Conservation (phyloP, 2,797 vertebrate species). For the Lepilemur septentrionalis region DNA sequence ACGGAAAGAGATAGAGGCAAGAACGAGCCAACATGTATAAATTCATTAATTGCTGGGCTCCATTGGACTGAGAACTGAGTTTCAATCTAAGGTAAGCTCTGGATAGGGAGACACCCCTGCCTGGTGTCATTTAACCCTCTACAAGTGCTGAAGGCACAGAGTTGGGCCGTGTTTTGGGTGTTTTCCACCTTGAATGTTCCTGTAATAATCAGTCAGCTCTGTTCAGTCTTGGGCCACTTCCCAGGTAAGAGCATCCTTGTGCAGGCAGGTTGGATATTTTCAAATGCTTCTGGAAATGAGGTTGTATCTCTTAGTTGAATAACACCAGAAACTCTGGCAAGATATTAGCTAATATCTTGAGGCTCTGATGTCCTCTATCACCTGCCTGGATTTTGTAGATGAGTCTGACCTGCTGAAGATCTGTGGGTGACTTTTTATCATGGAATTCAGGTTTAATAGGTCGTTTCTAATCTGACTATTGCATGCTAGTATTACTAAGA, state of each 20-base stretch:
- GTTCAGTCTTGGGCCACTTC: not conserved
- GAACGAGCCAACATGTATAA: not conserved
- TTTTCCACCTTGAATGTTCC: not conserved
- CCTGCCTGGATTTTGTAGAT: not conserved
- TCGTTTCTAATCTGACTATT: not conserved
- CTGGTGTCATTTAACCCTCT: not conserved
- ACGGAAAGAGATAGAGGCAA: not conserved
- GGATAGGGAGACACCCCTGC: not conserved
- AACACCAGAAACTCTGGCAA: not conserved
- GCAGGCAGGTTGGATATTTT: not conserved
- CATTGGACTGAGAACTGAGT: not conserved
- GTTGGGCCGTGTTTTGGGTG: not conserved
- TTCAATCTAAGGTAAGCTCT: not conserved
- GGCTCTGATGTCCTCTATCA: not conserved
- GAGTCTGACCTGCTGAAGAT: not conserved
- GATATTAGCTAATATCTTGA: not conserved
- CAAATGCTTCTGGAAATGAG: not conserved
- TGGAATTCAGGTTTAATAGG: constrained; percentile 1
- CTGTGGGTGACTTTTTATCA: not conserved
- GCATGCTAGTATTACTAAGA: not conserved
- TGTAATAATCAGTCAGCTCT: not conserved
- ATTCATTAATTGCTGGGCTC: not conserved
- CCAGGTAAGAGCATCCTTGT: not conserved
- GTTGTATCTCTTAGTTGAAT: not conserved
- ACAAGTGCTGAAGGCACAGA: not conserved